Evolutionary conservation across 2,888 invertebrate genomes (phyloP).

Genomic region (Xanthia togata): DNA sequence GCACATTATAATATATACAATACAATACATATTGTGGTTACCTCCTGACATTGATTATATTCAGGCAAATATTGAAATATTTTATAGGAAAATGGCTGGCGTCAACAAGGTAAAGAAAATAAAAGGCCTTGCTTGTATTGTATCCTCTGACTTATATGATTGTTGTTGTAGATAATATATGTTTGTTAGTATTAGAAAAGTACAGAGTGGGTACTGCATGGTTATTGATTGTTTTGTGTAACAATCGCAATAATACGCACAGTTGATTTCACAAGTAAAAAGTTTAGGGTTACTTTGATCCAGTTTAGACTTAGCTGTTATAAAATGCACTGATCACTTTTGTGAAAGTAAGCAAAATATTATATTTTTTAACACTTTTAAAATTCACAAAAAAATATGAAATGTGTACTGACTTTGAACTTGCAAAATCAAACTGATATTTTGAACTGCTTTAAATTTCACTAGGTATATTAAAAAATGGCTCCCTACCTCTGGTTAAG

Average conservation of each 20-base stretch:
- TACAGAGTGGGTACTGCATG: neutral
- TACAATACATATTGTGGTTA: neutral
- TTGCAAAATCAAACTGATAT: conserved; percentile 10
- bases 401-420: neutral
- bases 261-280: conserved; percentile 36
- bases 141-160: neutral
- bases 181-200: neutral
- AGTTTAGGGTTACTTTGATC: conserved; percentile 4
- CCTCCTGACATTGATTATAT: neutral
- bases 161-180: neutral
- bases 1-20: neutral
- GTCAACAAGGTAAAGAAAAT: conserved; percentile 4
- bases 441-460: conserved; percentile 17
- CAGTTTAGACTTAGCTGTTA: neutral
- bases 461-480: conserved; percentile 34
- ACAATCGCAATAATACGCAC: conserved; percentile 24
- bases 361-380: neutral
- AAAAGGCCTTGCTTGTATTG: conserved; percentile 4
- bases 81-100: neutral
- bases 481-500: conserved; percentile 69
- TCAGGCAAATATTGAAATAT: conserved; percentile 5
- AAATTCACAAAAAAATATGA: conserved; percentile 1
- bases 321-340: conserved; percentile 4
- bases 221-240: conserved; percentile 1
- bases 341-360: neutral